A percentile compares a stretch with the other conserved stretches of the same genome.
Conservation (phyloP, 2,888 invertebrate genomes). For the Xestia ashworthii region DNA sequence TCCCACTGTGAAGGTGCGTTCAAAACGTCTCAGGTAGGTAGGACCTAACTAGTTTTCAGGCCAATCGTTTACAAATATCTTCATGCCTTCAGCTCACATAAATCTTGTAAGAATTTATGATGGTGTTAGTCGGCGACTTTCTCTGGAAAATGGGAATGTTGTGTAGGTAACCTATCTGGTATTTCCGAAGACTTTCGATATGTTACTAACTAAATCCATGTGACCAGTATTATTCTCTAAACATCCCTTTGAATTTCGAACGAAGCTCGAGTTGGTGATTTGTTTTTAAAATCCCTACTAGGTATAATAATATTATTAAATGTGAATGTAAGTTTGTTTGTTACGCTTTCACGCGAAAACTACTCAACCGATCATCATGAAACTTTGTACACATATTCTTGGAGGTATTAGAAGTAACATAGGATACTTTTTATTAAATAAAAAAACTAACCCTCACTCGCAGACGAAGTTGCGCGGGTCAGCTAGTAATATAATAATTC, state of each 20-base stretch:
- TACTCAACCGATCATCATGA: too few relatives aligned
- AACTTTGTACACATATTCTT: too few relatives aligned
- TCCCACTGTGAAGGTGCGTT: background rate
- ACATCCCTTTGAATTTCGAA: constrained; percentile 5
- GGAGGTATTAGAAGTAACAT: too few relatives aligned
- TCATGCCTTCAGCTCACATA: constrained; percentile 37
- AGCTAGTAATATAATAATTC: too few relatives aligned
- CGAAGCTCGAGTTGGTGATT: background rate
- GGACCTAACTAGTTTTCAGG: constrained; percentile 45
- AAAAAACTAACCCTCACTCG: too few relatives aligned
- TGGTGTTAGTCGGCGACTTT: constrained; percentile 32
- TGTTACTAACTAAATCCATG: constrained; percentile 7
- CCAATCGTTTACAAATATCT: constrained; percentile 46
- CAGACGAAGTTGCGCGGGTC: too few relatives aligned
- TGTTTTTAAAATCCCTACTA: too few relatives aligned
- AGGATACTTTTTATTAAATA: too few relatives aligned
- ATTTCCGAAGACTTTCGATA: constrained; percentile 16
- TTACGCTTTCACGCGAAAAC: too few relatives aligned
- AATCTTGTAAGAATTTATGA: constrained; percentile 49
- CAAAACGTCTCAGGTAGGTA: constrained; percentile 1
- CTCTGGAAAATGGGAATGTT: constrained; percentile 51
- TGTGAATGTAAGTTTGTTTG: too few relatives aligned
- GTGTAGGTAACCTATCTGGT: constrained; percentile 23
- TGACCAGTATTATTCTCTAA: constrained; percentile 3
- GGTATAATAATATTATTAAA: too few relatives aligned